Conservation (phyloP, 2,113 vertebrate species). For the Mastomys natalensis region DNA sequence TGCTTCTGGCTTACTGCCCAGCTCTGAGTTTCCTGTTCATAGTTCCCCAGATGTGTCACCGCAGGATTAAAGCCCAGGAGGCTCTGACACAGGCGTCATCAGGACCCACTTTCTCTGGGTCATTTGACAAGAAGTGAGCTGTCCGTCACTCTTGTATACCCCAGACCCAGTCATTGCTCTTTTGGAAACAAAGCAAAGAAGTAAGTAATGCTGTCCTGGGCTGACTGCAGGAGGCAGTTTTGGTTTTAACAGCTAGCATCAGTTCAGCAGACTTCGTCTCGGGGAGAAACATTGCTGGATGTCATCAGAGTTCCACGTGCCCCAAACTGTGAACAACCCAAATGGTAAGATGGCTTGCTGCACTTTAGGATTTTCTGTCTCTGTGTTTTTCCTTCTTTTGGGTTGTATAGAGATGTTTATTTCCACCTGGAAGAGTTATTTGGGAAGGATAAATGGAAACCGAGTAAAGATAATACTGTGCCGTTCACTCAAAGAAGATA, state of each 20-base stretch:
- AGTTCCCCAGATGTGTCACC: conserved; percentile 63
- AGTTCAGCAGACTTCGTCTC: not conserved
- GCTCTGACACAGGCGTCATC: not conserved
- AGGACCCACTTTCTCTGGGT: conserved; percentile 51
- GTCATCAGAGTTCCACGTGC: not conserved
- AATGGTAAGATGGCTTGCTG: not conserved
- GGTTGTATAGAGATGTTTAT: not conserved
- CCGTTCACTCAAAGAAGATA: not conserved
- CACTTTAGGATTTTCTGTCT: not conserved
- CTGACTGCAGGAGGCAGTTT: conserved; percentile 1
- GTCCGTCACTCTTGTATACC: not conserved
- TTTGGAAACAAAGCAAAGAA: not conserved
- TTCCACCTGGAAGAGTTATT: not conserved
- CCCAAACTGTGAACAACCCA: not conserved
- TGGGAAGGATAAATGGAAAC: not conserved
- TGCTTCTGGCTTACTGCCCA: conserved; percentile 61
- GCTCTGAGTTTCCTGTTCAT: conserved; percentile 70
- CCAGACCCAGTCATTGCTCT: not conserved
- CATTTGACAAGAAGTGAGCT: not conserved
- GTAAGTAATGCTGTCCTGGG: not conserved
- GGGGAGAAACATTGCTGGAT: not conserved
- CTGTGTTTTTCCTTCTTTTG: not conserved
- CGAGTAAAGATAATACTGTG: not conserved
- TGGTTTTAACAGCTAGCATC: not conserved
- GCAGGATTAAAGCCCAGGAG: conserved; percentile 54